Conservation (phyloP, 2,888 invertebrate genomes). For the Lasioglossum morio region DNA sequence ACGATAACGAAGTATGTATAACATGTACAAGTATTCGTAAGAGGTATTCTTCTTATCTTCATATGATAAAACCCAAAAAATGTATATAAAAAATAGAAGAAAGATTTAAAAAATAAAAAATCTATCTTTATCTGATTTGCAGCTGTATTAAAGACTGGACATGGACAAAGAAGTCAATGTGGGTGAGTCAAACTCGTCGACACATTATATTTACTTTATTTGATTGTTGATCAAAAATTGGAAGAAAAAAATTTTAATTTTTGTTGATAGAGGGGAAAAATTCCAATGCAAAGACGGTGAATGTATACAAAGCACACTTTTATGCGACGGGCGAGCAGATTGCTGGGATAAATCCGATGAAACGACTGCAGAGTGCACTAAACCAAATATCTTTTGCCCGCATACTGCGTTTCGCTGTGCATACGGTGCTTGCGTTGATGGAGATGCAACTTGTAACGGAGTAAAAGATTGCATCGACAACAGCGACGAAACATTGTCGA, state of each 20-base stretch:
- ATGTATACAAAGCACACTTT: conserved; percentile 82
- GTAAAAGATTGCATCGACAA: conserved; percentile 85
- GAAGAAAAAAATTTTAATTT: too few species aligned
- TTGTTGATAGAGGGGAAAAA: conserved; percentile 36
- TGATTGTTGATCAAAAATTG: background rate
- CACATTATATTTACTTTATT: background rate
- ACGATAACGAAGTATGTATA: too few species aligned
- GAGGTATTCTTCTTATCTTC: background rate
- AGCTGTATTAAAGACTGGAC: conserved; percentile 42
- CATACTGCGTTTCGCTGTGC: conserved; percentile 87
- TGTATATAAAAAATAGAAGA: background rate
- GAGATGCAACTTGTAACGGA: conserved; percentile 86
- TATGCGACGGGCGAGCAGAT: conserved; percentile 85
- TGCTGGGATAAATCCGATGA: conserved; percentile 85
- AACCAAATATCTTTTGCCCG: conserved; percentile 84
- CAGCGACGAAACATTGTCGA: conserved; percentile 84
- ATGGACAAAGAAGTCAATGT: conserved; percentile 46
- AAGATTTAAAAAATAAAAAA: background rate
- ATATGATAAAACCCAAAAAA: background rate
- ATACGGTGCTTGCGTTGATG: conserved; percentile 88
- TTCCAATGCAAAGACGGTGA: conserved; percentile 82
- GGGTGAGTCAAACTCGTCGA: conserved; percentile 38
- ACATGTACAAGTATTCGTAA: background rate
- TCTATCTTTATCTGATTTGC: conserved; percentile 17
- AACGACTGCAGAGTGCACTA: conserved; percentile 75